Conservation (phyloP, 2,113 vertebrate genomes). For the Gymnarchus niloticus region DNA sequence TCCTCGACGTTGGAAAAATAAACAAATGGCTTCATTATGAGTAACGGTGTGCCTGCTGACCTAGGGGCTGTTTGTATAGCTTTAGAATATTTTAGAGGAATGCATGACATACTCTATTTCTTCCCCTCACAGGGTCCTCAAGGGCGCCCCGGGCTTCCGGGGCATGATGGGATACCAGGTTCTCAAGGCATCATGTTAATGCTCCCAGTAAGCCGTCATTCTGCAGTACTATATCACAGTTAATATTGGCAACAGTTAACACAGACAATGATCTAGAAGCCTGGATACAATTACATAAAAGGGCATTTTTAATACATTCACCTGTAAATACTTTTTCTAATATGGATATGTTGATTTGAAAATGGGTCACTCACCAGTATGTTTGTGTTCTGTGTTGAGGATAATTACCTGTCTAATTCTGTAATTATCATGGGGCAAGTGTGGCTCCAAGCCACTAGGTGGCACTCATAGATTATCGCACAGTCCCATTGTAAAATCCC, state of each 20-base stretch:
- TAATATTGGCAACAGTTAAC: no score
- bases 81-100: not conserved
- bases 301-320: not conserved
- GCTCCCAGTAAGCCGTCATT: slow-evolving; percentile 73
- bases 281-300: not conserved
- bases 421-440: slow-evolving; percentile 19
- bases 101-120: not conserved
- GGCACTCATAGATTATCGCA: slow-evolving; percentile 56
- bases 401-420: slow-evolving; percentile 9
- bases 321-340: not conserved
- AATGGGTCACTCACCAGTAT: not conserved
- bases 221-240: not conserved
- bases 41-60: not conserved
- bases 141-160: slow-evolving; percentile 75
- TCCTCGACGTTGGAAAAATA: not conserved
- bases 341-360: not conserved
- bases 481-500: not conserved
- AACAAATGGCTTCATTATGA: not conserved
- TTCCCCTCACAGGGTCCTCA: slow-evolving; percentile 64
- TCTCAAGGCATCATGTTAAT: slow-evolving; percentile 79
- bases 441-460: slow-evolving; percentile 52
- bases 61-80: no score
- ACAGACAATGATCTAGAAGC: not conserved
- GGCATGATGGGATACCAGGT: slow-evolving; percentile 75
- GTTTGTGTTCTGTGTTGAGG: not conserved